Evolutionary conservation across 2,113 vertebrate species (phyloP).

Genomic region (Mola mola): DNA sequence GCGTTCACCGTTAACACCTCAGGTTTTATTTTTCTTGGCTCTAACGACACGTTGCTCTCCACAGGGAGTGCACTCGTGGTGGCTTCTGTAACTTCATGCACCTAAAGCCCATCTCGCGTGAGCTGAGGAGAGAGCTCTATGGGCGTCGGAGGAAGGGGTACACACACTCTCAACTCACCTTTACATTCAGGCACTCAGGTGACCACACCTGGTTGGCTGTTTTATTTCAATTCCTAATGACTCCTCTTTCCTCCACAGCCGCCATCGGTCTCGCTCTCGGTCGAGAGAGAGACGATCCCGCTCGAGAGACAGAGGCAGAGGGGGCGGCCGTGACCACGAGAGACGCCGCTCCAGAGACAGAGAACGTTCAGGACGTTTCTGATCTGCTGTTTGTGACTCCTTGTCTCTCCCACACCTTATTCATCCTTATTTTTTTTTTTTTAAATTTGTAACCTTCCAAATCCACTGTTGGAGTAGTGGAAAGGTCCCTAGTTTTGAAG

Average conservation of each 20-base stretch:
- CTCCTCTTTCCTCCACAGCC: slow-evolving; percentile 22
- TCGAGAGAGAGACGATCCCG: slow-evolving; percentile 91
- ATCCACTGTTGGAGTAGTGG: slow-evolving; percentile 48
- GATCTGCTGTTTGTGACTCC: slow-evolving; percentile 82
- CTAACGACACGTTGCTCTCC: not conserved
- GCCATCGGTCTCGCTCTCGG: slow-evolving; percentile 92
- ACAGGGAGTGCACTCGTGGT: slow-evolving; percentile 95
- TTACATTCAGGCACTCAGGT: not conserved
- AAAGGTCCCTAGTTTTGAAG: slow-evolving; percentile 54
- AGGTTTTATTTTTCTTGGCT: not conserved
- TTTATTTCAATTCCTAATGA: not conserved
- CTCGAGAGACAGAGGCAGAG: slow-evolving; percentile 83
- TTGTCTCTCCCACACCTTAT: slow-evolving; percentile 59
- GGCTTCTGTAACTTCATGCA: slow-evolving; percentile 99
- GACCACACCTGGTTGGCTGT: not conserved
- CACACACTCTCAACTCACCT: not conserved
- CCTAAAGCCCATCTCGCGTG: slow-evolving; percentile 97
- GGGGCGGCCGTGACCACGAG: slow-evolving; percentile 85
- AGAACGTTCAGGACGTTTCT: slow-evolving; percentile 95
- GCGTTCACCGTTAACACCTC: not conserved
- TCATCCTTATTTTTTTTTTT: slow-evolving; percentile 49
- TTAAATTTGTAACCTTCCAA: slow-evolving; percentile 48
- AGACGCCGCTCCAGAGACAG: slow-evolving; percentile 94
- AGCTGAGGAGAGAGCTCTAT: slow-evolving; percentile 93
- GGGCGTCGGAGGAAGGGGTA: slow-evolving; percentile 95